These are phyloP conservation scores for Pseudomugil gertrudae DNA, from an alignment of 2,797 vertebrate genomes.

Conservation along the genomic window DNA sequence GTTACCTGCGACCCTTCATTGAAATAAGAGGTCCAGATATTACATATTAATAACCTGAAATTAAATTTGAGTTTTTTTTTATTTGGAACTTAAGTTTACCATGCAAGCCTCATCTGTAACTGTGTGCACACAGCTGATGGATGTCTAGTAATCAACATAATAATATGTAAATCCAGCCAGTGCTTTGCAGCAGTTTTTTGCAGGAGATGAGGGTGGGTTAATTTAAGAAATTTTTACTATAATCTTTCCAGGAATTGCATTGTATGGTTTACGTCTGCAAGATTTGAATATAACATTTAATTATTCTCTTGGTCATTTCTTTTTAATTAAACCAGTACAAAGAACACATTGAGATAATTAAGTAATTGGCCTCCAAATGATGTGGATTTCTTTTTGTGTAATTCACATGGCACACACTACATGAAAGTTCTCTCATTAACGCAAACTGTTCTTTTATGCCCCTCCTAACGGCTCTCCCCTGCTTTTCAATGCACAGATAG, in stretches of 20 bases:
- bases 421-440: slow-evolving; percentile 35
- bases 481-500: slow-evolving; percentile 36
- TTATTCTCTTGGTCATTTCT: slow-evolving; percentile 13
- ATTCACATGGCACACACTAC: slow-evolving; percentile 6
- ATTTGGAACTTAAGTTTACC: background rate
- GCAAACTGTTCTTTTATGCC: slow-evolving; percentile 29
- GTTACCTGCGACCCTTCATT: no score
- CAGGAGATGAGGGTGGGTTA: background rate
- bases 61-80: background rate
- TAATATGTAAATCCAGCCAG: background rate
- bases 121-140: background rate
- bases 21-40: no score
- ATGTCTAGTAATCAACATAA: background rate
- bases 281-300: background rate
- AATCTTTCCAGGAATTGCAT: background rate
- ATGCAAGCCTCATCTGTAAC: background rate
- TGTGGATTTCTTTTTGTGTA: background rate
- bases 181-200: background rate
- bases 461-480: slow-evolving; percentile 18
- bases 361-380: slow-evolving; percentile 28
- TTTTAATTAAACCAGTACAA: slow-evolving; percentile 2
- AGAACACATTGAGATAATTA: slow-evolving; percentile 10
- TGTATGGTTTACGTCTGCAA: background rate
- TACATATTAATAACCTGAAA: no score
- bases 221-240: background rate